These are phyloP conservation scores for Brienomyrus brachyistius DNA, from an alignment of 2,113 vertebrate genomes.

Conservation along the genomic window DNA sequence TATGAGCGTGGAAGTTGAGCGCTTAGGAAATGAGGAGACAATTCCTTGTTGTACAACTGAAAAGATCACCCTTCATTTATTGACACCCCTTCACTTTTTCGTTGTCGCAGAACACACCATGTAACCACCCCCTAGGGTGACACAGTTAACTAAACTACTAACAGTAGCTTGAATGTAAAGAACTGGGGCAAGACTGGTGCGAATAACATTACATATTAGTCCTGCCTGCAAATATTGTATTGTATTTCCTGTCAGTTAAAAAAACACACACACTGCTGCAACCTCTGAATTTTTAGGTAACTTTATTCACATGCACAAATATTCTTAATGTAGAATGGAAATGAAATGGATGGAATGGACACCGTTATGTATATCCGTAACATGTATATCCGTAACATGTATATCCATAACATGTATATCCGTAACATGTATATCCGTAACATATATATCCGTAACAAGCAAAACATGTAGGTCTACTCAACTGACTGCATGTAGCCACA, in stretches of 20 bases:
- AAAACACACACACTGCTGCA: background rate
- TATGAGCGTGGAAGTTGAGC: background rate
- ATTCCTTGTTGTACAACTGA: background rate
- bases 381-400: background rate
- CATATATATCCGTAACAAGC: background rate
- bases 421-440: background rate
- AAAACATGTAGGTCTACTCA: background rate
- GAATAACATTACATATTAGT: background rate
- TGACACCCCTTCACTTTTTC: background rate
- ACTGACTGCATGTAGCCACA: background rate
- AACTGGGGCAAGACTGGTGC: background rate
- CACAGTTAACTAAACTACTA: background rate
- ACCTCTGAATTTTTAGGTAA: background rate
- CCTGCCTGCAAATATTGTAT: background rate
- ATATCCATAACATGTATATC: background rate
- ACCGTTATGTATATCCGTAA: background rate
- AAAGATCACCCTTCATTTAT: background rate
- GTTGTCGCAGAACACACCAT: background rate
- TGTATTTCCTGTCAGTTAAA: background rate
- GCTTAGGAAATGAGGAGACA: background rate
- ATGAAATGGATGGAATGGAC: background rate
- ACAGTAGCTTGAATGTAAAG: background rate
- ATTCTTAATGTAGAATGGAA: background rate
- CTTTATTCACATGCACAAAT: background rate
- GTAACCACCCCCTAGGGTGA: background rate